Percentiles rank a stretch among this genome's conserved stretches.
phyloP scores from a whole-genome alignment of 2,113 vertebrate genomes.

The Pimephales promelas region DNA sequence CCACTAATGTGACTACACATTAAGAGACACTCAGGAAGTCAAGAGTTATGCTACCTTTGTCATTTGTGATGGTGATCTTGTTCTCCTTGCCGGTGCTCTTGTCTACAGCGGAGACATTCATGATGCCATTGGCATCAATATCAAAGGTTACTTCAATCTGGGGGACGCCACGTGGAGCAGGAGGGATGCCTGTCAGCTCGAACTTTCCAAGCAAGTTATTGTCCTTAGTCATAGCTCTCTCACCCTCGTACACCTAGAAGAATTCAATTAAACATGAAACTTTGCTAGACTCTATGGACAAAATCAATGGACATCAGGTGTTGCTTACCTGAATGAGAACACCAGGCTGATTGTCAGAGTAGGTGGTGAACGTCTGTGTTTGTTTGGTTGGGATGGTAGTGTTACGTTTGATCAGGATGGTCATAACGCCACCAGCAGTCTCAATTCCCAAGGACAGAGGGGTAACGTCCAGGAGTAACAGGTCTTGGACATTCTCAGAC shows the following conservation, averaged over 20 bases:
- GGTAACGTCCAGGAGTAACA: constrained; percentile 78
- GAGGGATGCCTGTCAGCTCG: constrained; percentile 73
- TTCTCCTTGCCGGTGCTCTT: constrained; percentile 78
- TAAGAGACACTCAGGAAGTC: background rate
- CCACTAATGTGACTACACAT: background rate
- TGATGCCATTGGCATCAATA: constrained; percentile 77
- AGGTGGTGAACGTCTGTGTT: constrained; percentile 8
- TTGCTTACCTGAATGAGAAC: constrained; percentile 73
- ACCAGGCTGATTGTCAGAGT: constrained; percentile 53
- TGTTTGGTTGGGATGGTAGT: constrained; percentile 19
- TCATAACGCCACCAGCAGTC: constrained; percentile 74
- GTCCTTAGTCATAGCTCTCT: constrained; percentile 79
- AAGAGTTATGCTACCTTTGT: constrained; percentile 77
- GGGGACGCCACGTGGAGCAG: constrained; percentile 75
- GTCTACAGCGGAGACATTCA: constrained; percentile 77
- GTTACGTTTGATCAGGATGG: constrained; percentile 8
- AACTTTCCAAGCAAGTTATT: constrained; percentile 79
- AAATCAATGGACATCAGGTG: background rate
- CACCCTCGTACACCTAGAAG: constrained; percentile 76
- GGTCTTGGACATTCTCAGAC: constrained; percentile 77
- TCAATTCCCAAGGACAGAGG: constrained; percentile 78
- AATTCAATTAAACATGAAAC: background rate
- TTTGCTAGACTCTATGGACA: no score
- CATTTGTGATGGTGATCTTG: constrained; percentile 67
- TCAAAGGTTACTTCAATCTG: constrained; percentile 62